Evolutionary conservation across 2,888 invertebrate genomes (phyloP).

Genomic region (Parnassius apollo): DNA sequence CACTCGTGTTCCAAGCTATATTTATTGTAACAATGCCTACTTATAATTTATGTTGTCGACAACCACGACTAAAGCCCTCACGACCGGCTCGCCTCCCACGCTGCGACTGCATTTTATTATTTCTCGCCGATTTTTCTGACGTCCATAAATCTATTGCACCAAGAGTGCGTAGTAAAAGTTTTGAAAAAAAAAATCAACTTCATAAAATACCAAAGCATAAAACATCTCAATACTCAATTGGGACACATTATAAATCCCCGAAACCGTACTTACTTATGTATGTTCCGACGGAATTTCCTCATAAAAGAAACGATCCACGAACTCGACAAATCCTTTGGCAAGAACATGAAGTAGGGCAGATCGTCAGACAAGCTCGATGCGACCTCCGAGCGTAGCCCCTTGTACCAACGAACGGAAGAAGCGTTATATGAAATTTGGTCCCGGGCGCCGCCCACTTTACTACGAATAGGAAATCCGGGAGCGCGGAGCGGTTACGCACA

Average conservation of each 20-base stretch:
- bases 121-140: constrained; percentile 30
- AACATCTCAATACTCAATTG: constrained; percentile 53
- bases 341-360: constrained; percentile 77
- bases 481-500: constrained; percentile 79
- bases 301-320: constrained; percentile 76
- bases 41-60: constrained; percentile 75
- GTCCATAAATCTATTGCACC: constrained; percentile 28
- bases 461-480: constrained; percentile 81
- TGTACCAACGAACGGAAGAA: constrained; percentile 73
- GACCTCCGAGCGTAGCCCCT: constrained; percentile 67
- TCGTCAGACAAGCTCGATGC: constrained; percentile 74
- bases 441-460: constrained; percentile 78
- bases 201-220: constrained; percentile 7
- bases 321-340: constrained; percentile 78
- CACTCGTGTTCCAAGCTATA: constrained; percentile 64
- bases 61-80: constrained; percentile 62
- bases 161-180: constrained; percentile 16
- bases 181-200: not conserved
- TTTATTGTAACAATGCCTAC: constrained; percentile 69
- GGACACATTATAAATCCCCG: constrained; percentile 70
- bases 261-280: constrained; percentile 68
- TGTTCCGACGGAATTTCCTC: constrained; percentile 64
- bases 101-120: constrained; percentile 63
- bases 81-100: constrained; percentile 48
- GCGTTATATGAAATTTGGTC: constrained; percentile 75